A percentile compares a stretch with the other conserved stretches of the same genome.
Conservation (phyloP, 30 jellyfish, hydroid and myxozoan genomes). For the Turritopsis rubra region DNA sequence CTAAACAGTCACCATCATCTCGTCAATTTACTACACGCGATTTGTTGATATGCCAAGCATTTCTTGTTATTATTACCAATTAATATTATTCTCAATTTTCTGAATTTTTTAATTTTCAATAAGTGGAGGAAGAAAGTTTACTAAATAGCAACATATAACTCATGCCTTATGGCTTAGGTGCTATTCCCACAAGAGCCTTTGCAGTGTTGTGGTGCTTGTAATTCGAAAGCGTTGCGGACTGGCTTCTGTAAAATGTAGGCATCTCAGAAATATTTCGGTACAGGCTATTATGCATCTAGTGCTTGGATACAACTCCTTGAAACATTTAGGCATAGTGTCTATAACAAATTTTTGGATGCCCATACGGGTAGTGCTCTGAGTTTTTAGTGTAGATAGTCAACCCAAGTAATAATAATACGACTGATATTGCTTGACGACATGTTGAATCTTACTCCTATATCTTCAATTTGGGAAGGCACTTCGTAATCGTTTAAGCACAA, state of each 20-base stretch:
- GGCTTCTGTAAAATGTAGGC: slow-evolving; percentile 57
- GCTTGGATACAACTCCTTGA: slow-evolving; percentile 36
- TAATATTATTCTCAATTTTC: no score
- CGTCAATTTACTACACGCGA: no score
- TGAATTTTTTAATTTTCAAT: no score
- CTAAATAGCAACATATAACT: no score
- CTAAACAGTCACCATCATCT: no score
- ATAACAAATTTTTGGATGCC: slow-evolving; percentile 32
- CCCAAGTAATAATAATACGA: slow-evolving; percentile 35
- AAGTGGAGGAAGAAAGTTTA: no score
- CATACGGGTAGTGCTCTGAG: slow-evolving; percentile 44
- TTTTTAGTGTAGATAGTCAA: slow-evolving; percentile 23
- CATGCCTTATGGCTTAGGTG: no score
- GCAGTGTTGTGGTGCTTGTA: slow-evolving; percentile 71
- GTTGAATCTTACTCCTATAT: slow-evolving; percentile 34
- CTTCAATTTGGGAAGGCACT: slow-evolving; percentile 41
- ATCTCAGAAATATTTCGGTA: slow-evolving; percentile 51
- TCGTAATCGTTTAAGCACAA: slow-evolving; percentile 34
- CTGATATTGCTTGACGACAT: slow-evolving; percentile 24
- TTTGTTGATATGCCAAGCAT: no score
- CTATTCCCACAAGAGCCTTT: slow-evolving; percentile 64
- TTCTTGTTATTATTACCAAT: no score
- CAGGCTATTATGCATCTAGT: slow-evolving; percentile 51
- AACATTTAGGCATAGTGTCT: slow-evolving; percentile 44
- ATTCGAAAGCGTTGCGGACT: slow-evolving; percentile 40